Evolutionary conservation across 2,888 invertebrate species (phyloP), one percentile per base, ranked within the genome.

Genomic region (Hymenopus coronatus): DNA sequence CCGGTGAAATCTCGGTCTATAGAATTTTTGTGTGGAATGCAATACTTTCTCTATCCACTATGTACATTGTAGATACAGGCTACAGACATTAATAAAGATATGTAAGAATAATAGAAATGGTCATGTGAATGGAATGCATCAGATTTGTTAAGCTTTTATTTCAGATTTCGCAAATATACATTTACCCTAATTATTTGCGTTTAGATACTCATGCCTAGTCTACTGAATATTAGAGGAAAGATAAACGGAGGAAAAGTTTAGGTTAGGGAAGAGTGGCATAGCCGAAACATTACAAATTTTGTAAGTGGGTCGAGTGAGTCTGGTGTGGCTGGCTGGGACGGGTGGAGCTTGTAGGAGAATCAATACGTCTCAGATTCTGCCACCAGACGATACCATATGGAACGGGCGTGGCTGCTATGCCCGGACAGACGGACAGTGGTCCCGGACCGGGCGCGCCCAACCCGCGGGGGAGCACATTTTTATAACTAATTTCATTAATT

Each of bases 341-440:
- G n/a, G 85, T 25, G 70, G 20, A 33, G 20, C 7, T 6, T 8
- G 84, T 30, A 27, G 15, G 88, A 28, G 84, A 54, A 86, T 86
- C 86, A 86, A 86, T 86, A 86, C 81, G 86, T 86, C 86, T 86
- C 33, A 85, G 85, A 85, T 85, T 85, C 20, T n/a, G 82, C 30
- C 82, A 28, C 70, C 83, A 89, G 89, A 83, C 89, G 88, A 88
- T 88, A 85, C 89, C 88, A 88, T 89, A 86, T 89, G 89, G 83
- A 83, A 82, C 85, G 89, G 88, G 88, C 88, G 89, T 88, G 89
- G 89, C 86, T 84, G 30, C 27, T 20, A 3, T 40, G 82, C 54
- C 54, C 54, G 20, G 40, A 40, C 40, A 20, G 54, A 70, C 54
- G 20, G 30, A 70, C 89, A 33, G 27, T 12, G 40, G 46, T 85